Evolutionary conservation across 2,888 invertebrate genomes (phyloP).

Genomic region (Troides aeacus): DNA sequence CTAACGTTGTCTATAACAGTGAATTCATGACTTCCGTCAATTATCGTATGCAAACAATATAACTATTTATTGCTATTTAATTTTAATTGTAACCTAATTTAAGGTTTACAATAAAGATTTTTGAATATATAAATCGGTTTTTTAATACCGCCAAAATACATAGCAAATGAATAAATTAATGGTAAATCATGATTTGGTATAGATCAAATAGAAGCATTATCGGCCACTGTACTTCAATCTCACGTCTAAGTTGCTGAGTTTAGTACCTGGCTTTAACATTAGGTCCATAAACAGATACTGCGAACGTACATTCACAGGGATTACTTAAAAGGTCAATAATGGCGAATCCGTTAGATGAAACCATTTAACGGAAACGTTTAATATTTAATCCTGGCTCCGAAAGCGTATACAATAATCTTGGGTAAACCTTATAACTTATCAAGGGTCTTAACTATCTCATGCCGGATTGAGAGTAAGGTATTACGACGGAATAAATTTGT

Average conservation of each 20-base stretch:
- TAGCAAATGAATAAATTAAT: not conserved
- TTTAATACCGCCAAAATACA: no score
- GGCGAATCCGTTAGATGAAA: constrained; percentile 13
- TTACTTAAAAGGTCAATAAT: constrained; percentile 21
- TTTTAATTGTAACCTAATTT: no score
- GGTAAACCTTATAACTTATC: constrained; percentile 24
- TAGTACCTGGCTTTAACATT: constrained; percentile 5
- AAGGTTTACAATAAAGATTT: no score
- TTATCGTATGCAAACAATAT: no score
- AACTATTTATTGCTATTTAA: no score
- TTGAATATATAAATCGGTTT: no score
- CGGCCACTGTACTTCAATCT: not conserved
- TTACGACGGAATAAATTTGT: constrained; percentile 15
- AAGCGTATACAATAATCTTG: constrained; percentile 14
- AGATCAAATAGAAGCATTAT: constrained; percentile 15
- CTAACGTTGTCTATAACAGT: no score
- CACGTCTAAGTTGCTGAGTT: constrained; percentile 13
- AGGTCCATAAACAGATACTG: constrained; percentile 5
- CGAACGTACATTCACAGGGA: constrained; percentile 5
- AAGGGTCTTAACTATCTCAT: constrained; percentile 22
- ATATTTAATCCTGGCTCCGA: constrained; percentile 23
- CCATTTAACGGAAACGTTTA: constrained; percentile 23
- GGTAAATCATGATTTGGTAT: not conserved
- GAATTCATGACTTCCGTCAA: no score
- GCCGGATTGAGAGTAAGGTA: constrained; percentile 14